Conservation (phyloP, 1,140 invertebrate genomes). For the Zaprionus taronus region DNA sequence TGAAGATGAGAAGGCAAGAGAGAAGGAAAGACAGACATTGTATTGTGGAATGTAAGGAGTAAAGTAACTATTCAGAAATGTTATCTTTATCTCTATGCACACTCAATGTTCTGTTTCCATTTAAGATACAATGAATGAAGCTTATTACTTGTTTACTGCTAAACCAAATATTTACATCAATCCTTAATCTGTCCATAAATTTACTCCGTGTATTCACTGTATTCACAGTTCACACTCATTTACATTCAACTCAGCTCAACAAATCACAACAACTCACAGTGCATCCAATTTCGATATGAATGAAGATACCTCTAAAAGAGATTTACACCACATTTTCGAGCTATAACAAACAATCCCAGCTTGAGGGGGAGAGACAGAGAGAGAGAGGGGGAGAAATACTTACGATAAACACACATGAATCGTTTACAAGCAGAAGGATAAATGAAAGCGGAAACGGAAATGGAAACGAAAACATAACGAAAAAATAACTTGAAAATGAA, state of each 20-base stretch:
- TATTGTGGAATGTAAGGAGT: too few species aligned
- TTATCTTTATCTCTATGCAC: not conserved
- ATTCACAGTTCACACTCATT: constrained; percentile 1
- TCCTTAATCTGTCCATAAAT: not conserved
- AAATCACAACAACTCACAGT: constrained; percentile 2
- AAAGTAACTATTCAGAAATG: not conserved
- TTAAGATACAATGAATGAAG: too few species aligned
- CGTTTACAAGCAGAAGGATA: not conserved
- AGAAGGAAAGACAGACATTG: too few species aligned
- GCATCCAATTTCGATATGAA: not conserved
- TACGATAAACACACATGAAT: not conserved
- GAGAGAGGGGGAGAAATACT: not conserved
- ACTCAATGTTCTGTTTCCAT: not conserved
- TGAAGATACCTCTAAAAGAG: not conserved
- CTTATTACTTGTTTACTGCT: not conserved
- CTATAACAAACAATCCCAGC: constrained; percentile 1
- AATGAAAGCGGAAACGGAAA: constrained; percentile 2
- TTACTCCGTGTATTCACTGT: not conserved
- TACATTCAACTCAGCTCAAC: not conserved
- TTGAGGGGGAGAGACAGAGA: too few species aligned
- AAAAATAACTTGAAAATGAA: constrained; percentile 44
- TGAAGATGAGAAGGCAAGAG: too few species aligned
- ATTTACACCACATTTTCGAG: constrained; percentile 11
- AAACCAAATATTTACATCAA: not conserved
- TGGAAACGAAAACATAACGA: not conserved